phyloP scores from a whole-genome alignment of 2,888 invertebrate species.

The Falcaria lacertinaria region DNA sequence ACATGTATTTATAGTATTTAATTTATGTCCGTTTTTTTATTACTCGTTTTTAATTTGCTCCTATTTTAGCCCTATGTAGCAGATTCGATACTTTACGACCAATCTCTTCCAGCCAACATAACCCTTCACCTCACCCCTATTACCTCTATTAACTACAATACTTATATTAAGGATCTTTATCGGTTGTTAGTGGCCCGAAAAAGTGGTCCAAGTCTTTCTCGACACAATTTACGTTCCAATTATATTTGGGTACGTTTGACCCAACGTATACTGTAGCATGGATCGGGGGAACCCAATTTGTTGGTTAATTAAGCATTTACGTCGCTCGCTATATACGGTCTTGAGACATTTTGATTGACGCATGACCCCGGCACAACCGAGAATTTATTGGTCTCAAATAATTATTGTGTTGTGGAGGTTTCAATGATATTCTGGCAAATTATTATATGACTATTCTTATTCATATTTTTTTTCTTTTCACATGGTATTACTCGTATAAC shows the following conservation, averaged over 20 bases:
- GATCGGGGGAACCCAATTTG: slow-evolving; percentile 21
- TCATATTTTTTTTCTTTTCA: too few species aligned
- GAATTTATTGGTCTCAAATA: not conserved
- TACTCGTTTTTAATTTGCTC: too few species aligned
- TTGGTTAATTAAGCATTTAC: slow-evolving; percentile 29
- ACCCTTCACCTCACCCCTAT: not conserved
- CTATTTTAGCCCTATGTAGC: too few species aligned
- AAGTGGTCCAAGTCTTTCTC: not conserved
- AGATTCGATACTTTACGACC: too few species aligned
- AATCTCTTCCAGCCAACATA: not conserved
- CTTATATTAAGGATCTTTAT: too few species aligned
- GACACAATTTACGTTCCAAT: not conserved
- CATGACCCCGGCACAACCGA: slow-evolving; percentile 6
- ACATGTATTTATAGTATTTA: too few species aligned
- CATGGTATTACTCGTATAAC: too few species aligned
- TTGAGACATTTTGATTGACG: slow-evolving; percentile 21
- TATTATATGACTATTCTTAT: too few species aligned
- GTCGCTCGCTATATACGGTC: slow-evolving; percentile 17
- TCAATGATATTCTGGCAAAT: not conserved
- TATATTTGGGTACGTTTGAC: slow-evolving; percentile 21
- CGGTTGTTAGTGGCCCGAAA: not conserved
- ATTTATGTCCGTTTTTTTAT: too few species aligned
- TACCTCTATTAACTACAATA: not conserved
- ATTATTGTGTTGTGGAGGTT: not conserved
- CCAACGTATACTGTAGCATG: slow-evolving; percentile 17